phyloP scores from a whole-genome alignment of 2,888 invertebrate genomes.

The Siphonodentalium dalli region DNA sequence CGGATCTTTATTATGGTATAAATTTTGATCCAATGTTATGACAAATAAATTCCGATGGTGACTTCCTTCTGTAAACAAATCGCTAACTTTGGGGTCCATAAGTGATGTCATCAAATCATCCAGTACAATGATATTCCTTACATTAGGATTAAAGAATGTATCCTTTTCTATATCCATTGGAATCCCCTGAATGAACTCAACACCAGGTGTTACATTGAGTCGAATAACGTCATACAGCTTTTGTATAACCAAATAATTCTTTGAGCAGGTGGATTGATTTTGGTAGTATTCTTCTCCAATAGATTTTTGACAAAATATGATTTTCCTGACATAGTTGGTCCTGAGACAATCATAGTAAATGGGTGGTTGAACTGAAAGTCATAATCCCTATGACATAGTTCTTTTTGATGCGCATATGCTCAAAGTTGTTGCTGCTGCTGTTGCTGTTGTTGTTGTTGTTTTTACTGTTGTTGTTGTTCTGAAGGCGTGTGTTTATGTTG shows the following conservation, averaged over 20 bases:
- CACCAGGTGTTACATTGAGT: conserved; percentile 9
- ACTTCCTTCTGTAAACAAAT: conserved; percentile 23
- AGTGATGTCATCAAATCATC: conserved; percentile 21
- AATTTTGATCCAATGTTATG: conserved; percentile 19
- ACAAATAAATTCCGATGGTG: conserved; percentile 25
- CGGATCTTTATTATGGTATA: conserved; percentile 20
- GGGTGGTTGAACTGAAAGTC: conserved; percentile 5
- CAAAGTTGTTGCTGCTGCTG: no score
- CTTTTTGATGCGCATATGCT: no score
- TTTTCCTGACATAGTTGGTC: conserved; percentile 13
- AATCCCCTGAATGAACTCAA: conserved; percentile 23
- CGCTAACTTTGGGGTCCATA: conserved; percentile 13
- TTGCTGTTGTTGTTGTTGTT: no score
- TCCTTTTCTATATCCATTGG: conserved; percentile 24
- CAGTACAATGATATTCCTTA: conserved; percentile 17
- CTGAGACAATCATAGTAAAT: conserved; percentile 6
- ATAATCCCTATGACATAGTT: no score
- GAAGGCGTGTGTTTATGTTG: no score
- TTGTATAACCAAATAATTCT: conserved; percentile 25
- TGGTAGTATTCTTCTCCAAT: background rate
- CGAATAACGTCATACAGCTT: conserved; percentile 21
- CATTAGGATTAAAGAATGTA: conserved; percentile 9
- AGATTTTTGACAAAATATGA: conserved; percentile 6
- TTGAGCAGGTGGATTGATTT: conserved; percentile 11
- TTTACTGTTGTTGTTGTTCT: no score